Conservation (phyloP, 2,113 vertebrate species). For the Lampris megalopsis region DNA sequence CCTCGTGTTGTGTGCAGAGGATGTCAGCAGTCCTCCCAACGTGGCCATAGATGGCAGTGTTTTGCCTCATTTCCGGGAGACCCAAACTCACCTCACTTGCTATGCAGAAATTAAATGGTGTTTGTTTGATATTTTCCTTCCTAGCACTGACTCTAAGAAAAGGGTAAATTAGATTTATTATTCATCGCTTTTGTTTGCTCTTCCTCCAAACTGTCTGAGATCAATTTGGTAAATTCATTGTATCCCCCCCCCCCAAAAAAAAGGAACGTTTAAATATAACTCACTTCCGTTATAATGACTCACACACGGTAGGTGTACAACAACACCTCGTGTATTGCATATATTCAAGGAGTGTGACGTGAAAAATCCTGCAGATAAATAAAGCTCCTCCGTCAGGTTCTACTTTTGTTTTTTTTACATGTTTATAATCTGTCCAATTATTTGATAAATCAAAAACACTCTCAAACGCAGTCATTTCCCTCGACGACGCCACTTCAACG, state of each 20-base stretch:
- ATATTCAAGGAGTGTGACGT: neutral
- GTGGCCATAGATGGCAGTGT: constrained; percentile 94
- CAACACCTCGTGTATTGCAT: neutral
- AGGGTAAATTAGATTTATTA: constrained; percentile 12
- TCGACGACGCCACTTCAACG: neutral
- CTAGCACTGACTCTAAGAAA: constrained; percentile 9
- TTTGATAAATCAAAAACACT: neutral
- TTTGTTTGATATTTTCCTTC: constrained; percentile 30
- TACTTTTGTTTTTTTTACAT: neutral
- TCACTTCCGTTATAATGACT: neutral
- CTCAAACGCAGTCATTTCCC: neutral
- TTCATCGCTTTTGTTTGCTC: constrained; percentile 4
- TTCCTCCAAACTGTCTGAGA: neutral
- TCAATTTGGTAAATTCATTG: constrained; percentile 1
- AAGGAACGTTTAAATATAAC: constrained; percentile 3
- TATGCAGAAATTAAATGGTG: constrained; percentile 42
- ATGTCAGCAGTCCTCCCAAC: constrained; percentile 77
- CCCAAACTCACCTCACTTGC: constrained; percentile 50
- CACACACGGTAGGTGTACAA: neutral
- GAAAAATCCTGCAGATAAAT: neutral
- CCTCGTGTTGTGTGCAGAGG: constrained; percentile 71
- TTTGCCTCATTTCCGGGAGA: constrained; percentile 83
- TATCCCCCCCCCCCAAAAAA: neutral
- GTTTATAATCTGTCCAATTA: neutral
- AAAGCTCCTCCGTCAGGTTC: constrained; percentile 2